Evolutionary conservation across 1,140 invertebrate genomes (phyloP).

Genomic region (Hycleus phaleratus): DNA sequence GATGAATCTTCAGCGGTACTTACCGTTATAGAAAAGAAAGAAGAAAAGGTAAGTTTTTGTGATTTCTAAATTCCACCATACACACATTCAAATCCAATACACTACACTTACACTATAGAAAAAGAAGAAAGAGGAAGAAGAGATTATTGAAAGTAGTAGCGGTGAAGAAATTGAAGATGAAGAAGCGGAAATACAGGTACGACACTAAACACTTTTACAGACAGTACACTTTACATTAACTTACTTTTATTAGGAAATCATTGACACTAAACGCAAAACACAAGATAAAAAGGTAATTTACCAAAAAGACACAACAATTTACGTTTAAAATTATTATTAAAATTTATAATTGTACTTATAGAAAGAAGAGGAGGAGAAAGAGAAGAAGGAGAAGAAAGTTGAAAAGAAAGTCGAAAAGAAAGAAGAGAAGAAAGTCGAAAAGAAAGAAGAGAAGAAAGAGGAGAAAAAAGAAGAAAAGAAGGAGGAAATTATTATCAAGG

Average conservation of each 20-base stretch:
- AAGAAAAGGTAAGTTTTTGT: constrained; percentile 24
- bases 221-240: not conserved
- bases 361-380: constrained; percentile 36
- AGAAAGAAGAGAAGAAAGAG: constrained; percentile 42
- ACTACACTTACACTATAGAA: not conserved
- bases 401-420: constrained; percentile 42
- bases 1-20: constrained; percentile 72
- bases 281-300: constrained; percentile 16
- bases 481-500: constrained; percentile 32
- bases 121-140: constrained; percentile 30
- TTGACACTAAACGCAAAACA: constrained; percentile 21
- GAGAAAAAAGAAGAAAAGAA: constrained; percentile 44
- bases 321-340: not conserved
- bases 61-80: not conserved
- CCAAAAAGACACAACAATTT: not conserved
- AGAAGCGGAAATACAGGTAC: constrained; percentile 12
- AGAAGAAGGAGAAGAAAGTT: constrained; percentile 41
- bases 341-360: constrained; percentile 16
- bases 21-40: constrained; percentile 52
- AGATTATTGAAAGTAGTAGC: constrained; percentile 9
- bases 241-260: constrained; percentile 6
- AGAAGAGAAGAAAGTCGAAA: constrained; percentile 41
- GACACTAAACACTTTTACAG: not conserved
- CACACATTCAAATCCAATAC: not conserved
- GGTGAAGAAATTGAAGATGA: constrained; percentile 22